Percentiles rank a stretch among this genome's conserved stretches.
Conservation (phyloP, 1,140 invertebrate genomes). For the Calephelis virginiensis region DNA sequence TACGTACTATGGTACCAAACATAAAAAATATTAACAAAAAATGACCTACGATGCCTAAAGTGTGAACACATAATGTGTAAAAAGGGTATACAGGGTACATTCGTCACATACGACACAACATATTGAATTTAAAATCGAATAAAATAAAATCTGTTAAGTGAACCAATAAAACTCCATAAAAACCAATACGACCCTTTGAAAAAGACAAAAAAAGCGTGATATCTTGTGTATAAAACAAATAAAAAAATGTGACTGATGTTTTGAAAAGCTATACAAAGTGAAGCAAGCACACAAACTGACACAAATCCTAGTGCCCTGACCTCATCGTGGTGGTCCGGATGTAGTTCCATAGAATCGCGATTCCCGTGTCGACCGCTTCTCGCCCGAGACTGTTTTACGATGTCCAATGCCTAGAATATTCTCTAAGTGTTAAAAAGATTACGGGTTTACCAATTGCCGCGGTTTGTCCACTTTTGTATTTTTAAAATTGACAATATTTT, state of each 20-base stretch:
- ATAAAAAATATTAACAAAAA: too few relatives aligned
- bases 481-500: too few relatives aligned
- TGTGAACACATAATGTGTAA: too few relatives aligned
- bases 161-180: background rate
- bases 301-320: conserved; percentile 29
- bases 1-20: too few relatives aligned
- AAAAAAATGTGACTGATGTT: conserved; percentile 2
- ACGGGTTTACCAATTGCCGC: background rate
- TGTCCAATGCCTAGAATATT: conserved; percentile 86
- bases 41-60: too few relatives aligned
- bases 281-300: conserved; percentile 19
- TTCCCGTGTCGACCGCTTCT: conserved; percentile 47
- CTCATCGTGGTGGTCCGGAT: conserved; percentile 54
- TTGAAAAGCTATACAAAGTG: background rate
- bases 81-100: too few relatives aligned
- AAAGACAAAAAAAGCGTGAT: conserved; percentile 8
- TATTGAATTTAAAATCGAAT: too few relatives aligned
- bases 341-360: conserved; percentile 20
- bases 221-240: conserved; percentile 10
- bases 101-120: too few relatives aligned
- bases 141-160: too few relatives aligned
- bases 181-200: background rate
- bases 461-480: too few relatives aligned
- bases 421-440: conserved; percentile 17
- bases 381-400: conserved; percentile 93